Base-by-base conservation (phyloP, 2,888 invertebrate species). In the Dorcus parallelipipedus region DNA sequence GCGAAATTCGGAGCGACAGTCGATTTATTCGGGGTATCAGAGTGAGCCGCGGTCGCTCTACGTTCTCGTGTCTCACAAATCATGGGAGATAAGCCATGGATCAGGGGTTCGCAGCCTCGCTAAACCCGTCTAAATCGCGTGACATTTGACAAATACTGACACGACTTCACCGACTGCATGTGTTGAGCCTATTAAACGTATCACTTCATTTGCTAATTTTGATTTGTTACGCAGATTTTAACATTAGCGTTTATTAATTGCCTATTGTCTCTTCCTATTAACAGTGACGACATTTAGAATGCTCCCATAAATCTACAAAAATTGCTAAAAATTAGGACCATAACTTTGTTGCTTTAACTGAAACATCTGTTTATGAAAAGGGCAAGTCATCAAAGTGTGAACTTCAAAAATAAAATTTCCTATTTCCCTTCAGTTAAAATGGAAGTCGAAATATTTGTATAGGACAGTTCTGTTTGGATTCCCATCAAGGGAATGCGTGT, bases 61-160 rank as follows among this genome's bases (percentile, higher is more conserved):
- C 67, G 65, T 68, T 69, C 69, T 65, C 71, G 65, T 66, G 70
- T 65, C 71, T 68, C 73, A 78, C 77, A 78, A 78, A 78, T 78
- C 78, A 77, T 77, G 72, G 70, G 66, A 67, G 66, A 64, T 63
- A 74, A 75, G 73, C 71, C 75, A 69, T 56, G 73, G 71, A 67
- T 71, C 67, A 66, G 64, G 64, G 65, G 66, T 65, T 68, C 64
- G 66, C 63, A 63, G 61, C 64, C 68, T 60, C 63, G 66, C 59
- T 67, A 72, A 73, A 73, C 65, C 72, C 67, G 60, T 64, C 63
- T 68, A 43, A 70, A 69, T 69, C 69, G 70, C 66, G 64, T 70
- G 73, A 73, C 74, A 70, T 67, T 71, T 75, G 73, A 75, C 73
- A 74, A 74, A 75, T 74, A 66, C 69, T 67, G 66, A 69, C 67